These are phyloP conservation scores for Crocodylus rhombifer DNA, from an alignment of 2,797 vertebrate genomes.

Conservation along the genomic window DNA sequence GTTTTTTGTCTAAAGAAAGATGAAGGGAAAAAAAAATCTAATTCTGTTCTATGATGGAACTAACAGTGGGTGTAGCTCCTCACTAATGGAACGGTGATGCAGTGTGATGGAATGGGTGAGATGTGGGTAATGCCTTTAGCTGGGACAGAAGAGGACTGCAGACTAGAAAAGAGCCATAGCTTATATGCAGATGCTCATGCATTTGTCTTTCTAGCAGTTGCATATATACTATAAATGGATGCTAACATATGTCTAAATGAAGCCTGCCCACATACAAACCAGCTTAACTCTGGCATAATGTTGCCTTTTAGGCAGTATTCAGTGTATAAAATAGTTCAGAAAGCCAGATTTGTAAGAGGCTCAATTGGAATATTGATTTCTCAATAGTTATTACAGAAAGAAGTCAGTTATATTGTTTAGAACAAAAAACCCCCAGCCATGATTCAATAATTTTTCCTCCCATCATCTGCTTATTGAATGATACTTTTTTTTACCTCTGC, in stretches of 20 bases:
- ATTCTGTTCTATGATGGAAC: not conserved
- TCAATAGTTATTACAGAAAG: not conserved
- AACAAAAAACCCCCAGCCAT: not conserved
- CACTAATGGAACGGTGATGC: not conserved
- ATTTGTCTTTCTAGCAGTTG: not conserved
- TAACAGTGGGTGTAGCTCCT: not conserved
- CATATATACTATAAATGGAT: not conserved
- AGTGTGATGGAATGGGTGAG: not conserved
- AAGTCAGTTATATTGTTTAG: not conserved
- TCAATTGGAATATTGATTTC: not conserved
- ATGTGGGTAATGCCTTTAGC: not conserved
- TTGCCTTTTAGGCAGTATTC: not conserved
- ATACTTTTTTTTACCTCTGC: not conserved
- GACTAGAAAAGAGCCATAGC: not conserved
- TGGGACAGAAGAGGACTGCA: not conserved
- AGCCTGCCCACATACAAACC: not conserved
- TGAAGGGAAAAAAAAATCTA: not conserved
- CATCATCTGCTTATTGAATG: not conserved
- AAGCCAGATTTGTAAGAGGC: not conserved
- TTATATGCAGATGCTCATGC: not conserved
- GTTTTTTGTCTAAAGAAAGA: not conserved
- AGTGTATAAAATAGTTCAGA: not conserved
- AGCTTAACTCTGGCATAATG: not conserved
- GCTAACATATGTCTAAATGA: not conserved
- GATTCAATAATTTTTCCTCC: not conserved